phyloP scores from a whole-genome alignment of 2,888 invertebrate genomes.

The Phortica okadai region DNA sequence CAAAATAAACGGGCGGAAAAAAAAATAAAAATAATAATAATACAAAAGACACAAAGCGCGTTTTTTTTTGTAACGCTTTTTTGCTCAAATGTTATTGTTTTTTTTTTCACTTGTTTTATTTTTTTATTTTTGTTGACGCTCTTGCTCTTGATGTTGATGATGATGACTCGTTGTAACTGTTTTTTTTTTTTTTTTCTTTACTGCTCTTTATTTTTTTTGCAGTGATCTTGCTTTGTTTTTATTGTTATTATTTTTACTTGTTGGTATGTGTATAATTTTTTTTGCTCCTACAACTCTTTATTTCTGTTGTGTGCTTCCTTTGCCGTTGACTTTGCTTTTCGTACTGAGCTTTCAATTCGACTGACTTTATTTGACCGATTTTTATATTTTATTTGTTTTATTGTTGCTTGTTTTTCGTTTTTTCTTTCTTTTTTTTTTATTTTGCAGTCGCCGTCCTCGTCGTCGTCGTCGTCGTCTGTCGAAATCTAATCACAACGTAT shows the following conservation, averaged over 20 bases:
- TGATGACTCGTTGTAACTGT: no score
- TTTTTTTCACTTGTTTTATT: background rate
- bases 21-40: no score
- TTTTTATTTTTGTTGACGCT: background rate
- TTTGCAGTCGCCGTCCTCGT: no score
- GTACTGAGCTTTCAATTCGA: constrained; percentile 51
- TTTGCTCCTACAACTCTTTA: constrained; percentile 1
- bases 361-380: no score
- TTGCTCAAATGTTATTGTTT: no score
- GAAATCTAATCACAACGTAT: constrained; percentile 41
- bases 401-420: background rate
- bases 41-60: no score
- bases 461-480: background rate
- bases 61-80: no score
- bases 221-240: constrained; percentile 26
- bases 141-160: background rate
- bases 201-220: constrained; percentile 17
- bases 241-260: background rate
- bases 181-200: background rate
- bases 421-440: background rate
- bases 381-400: constrained; percentile 24
- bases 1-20: background rate
- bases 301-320: constrained; percentile 41
- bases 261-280: background rate
- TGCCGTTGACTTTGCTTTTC: constrained; percentile 60